A percentile compares a stretch with the other conserved stretches of the same genome.
Evolutionary conservation across 2,888 invertebrate species (phyloP).

Genomic region (Ashinkailepas kermadecensis): DNA sequence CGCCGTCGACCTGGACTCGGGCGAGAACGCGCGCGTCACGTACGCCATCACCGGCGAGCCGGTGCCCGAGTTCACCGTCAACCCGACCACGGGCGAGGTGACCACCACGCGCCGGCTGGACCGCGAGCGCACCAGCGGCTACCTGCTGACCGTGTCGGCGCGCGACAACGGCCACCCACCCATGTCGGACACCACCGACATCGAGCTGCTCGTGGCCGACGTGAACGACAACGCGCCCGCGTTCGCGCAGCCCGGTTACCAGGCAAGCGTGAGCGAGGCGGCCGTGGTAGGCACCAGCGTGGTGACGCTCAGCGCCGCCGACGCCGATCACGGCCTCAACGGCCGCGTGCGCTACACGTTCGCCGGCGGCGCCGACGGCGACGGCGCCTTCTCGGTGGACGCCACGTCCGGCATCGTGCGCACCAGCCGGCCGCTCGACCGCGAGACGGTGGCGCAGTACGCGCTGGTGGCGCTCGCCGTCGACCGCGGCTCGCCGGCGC

Average conservation of each 20-base stretch:
- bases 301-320: slow-evolving; percentile 54
- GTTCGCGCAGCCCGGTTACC: slow-evolving; percentile 73
- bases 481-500: slow-evolving; percentile 75
- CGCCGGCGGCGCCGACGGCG: slow-evolving; percentile 59
- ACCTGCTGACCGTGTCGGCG: slow-evolving; percentile 83
- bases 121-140: slow-evolving; percentile 68
- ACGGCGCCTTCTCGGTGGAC: slow-evolving; percentile 87
- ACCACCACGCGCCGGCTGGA: slow-evolving; percentile 77
- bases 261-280: slow-evolving; percentile 76
- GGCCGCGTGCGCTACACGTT: slow-evolving; percentile 75
- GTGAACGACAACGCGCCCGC: slow-evolving; percentile 91
- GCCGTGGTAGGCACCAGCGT: slow-evolving; percentile 63
- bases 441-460: slow-evolving; percentile 80
- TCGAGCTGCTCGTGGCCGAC: slow-evolving; percentile 89
- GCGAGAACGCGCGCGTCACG: slow-evolving; percentile 44
- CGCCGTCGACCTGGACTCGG: slow-evolving; percentile 45
- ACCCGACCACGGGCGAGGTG: slow-evolving; percentile 87
- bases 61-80: slow-evolving; percentile 66
- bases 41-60: slow-evolving; percentile 41
- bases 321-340: slow-evolving; percentile 78
- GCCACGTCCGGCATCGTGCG: slow-evolving; percentile 84
- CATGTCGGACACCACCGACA: slow-evolving; percentile 85
- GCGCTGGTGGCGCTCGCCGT: slow-evolving; percentile 77
- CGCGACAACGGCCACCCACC: slow-evolving; percentile 86
- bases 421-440: slow-evolving; percentile 79